Evolutionary conservation across 1,140 invertebrate genomes (phyloP).

Genomic region (Anthonomus grandis): DNA sequence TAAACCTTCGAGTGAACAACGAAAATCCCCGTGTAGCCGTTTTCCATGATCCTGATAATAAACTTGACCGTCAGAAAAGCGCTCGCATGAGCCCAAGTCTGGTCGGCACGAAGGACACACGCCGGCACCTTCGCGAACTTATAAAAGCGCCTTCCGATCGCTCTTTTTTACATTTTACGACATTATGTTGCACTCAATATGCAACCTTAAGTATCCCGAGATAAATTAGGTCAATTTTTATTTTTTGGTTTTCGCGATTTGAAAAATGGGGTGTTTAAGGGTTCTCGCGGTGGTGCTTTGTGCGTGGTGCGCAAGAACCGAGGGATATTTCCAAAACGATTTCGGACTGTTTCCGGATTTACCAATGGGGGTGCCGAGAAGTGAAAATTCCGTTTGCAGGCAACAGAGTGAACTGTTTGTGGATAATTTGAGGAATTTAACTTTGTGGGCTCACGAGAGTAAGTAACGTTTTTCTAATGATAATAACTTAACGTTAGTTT

Average conservation of each 20-base stretch:
- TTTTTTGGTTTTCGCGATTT: background rate
- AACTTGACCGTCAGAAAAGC: slow-evolving; percentile 12
- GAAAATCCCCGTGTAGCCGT: background rate
- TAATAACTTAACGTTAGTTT: too few relatives aligned
- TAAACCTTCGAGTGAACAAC: background rate
- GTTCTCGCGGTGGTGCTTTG: background rate
- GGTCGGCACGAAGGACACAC: slow-evolving; percentile 26
- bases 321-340: slow-evolving; percentile 18
- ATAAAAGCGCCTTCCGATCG: slow-evolving; percentile 34
- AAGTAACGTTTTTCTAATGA: too few relatives aligned
- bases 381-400: slow-evolving; percentile 29
- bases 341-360: slow-evolving; percentile 35
- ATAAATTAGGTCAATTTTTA: background rate
- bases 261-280: background rate
- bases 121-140: slow-evolving; percentile 26
- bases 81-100: background rate
- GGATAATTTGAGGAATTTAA: slow-evolving; percentile 38
- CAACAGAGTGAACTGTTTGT: slow-evolving; percentile 35
- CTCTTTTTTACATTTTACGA: slow-evolving; percentile 21
- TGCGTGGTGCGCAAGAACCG: background rate
- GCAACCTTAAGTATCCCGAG: too few relatives aligned
- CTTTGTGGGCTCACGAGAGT: slow-evolving; percentile 41
- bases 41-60: slow-evolving; percentile 9
- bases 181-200: too few relatives aligned
- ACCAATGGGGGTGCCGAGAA: slow-evolving; percentile 32